phyloP scores from a whole-genome alignment of 2,888 invertebrate genomes.

The Tineola bisselliella region DNA sequence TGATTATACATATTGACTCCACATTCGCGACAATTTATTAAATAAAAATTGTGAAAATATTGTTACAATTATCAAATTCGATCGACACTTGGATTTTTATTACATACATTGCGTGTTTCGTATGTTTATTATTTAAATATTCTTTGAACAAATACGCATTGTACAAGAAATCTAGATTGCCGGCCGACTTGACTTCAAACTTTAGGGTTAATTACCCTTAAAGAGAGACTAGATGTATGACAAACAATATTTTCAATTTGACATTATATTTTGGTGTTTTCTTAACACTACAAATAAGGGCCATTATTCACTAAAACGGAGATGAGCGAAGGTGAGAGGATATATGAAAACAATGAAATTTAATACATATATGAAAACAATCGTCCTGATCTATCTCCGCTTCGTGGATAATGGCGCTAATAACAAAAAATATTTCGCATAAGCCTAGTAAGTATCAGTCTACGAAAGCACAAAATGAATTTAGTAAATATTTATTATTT shows the following conservation, averaged over 20 bases:
- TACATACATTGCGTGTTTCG: neutral
- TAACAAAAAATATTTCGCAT: neutral
- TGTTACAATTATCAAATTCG: neutral
- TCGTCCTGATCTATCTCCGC: too few species aligned
- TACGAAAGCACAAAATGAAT: slow-evolving; percentile 15
- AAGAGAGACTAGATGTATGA: neutral
- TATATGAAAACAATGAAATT: too few species aligned
- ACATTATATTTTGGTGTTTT: neutral
- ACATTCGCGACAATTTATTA: neutral
- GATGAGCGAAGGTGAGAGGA: too few species aligned
- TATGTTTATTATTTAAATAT: neutral
- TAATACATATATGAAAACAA: too few species aligned
- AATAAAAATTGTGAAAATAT: neutral
- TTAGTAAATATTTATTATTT: neutral
- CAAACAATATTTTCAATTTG: neutral
- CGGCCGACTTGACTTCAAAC: neutral
- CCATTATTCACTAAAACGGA: too few species aligned
- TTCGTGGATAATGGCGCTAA: neutral
- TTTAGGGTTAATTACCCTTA: neutral
- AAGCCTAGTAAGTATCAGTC: slow-evolving; percentile 16
- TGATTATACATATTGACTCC: neutral
- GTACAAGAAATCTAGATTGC: neutral
- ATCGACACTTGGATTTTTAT: neutral
- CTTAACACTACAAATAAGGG: neutral
- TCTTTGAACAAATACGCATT: neutral